phyloP scores from a whole-genome alignment of 2,113 vertebrate genomes.

The Microcebus griseorufus region DNA sequence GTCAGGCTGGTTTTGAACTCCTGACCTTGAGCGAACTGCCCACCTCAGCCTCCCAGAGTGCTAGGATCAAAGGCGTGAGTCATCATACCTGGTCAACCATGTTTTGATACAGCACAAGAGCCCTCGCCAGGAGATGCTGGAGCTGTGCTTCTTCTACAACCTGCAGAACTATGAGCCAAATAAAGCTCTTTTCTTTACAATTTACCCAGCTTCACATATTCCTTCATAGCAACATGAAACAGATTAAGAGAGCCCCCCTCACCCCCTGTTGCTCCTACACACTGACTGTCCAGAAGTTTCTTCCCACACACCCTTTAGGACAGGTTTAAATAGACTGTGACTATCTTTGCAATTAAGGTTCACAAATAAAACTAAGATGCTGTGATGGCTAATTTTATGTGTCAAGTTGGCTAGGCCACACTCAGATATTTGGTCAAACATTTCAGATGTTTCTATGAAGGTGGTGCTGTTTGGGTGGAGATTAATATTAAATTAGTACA shows the following conservation, averaged over 20 bases:
- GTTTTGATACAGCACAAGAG: not conserved
- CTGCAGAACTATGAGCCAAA: not conserved
- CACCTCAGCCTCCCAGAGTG: no score
- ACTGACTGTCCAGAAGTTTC: not conserved
- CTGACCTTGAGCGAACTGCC: no score
- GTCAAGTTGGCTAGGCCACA: not conserved
- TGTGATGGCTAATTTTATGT: not conserved
- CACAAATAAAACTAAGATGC: slow-evolving; percentile 14
- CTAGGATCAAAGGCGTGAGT: no score
- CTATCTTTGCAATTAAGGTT: slow-evolving; percentile 67
- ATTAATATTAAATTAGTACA: not conserved
- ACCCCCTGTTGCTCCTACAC: not conserved
- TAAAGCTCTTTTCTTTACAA: not conserved
- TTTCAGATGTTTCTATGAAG: not conserved
- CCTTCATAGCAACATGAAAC: not conserved
- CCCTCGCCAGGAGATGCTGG: not conserved
- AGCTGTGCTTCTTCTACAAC: not conserved
- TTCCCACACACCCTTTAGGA: not conserved
- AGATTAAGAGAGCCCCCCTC: not conserved
- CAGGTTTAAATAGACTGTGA: slow-evolving; percentile 53
- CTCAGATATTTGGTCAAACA: not conserved
- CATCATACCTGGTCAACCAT: not conserved
- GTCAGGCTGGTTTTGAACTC: no score
- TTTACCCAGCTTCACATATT: not conserved
- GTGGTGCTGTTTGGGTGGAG: not conserved